These are phyloP conservation scores for Chaenodraco wilsoni DNA, from an alignment of 2,797 vertebrate species.

Conservation along the genomic window DNA sequence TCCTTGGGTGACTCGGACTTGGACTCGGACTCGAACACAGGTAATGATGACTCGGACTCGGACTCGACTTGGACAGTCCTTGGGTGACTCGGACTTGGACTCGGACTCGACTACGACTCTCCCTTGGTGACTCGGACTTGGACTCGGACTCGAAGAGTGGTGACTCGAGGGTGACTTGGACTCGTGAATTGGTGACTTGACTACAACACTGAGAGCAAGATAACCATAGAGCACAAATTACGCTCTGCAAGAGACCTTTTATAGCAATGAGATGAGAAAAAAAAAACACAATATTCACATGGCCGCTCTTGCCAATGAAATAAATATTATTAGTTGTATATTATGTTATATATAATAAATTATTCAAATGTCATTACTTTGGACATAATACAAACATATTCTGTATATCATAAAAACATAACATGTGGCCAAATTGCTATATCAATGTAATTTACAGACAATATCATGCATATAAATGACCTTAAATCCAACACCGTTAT, in stretches of 20 bases:
- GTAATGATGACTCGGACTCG: too few species aligned
- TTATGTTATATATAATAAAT: not conserved
- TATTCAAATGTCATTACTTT: slow-evolving; percentile 20
- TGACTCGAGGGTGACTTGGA: too few species aligned
- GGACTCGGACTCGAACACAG: too few species aligned
- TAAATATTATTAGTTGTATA: too few species aligned
- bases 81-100: too few species aligned
- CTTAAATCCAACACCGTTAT: slow-evolving; percentile 30
- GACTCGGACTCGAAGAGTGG: too few species aligned
- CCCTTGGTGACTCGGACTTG: too few species aligned
- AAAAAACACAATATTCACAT: slow-evolving; percentile 9
- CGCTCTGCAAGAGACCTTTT: not conserved
- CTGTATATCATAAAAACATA: slow-evolving; percentile 13
- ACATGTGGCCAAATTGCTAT: slow-evolving; percentile 13
- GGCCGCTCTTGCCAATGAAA: not conserved
- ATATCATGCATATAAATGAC: slow-evolving; percentile 11
- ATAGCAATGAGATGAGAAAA: not conserved
- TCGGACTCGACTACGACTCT: too few species aligned
- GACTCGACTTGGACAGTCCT: too few species aligned
- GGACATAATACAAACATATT: slow-evolving; percentile 10
- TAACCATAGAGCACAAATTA: slow-evolving; percentile 13
- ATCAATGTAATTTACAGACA: slow-evolving; percentile 31
- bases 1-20: too few species aligned
- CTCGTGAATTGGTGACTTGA: too few species aligned
- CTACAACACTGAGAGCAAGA: slow-evolving; percentile 2